A percentile compares a stretch with the other conserved stretches of the same genome.
Evolutionary conservation across 2,888 invertebrate species (phyloP).

Genomic region (Scotopteryx bipunctaria): DNA sequence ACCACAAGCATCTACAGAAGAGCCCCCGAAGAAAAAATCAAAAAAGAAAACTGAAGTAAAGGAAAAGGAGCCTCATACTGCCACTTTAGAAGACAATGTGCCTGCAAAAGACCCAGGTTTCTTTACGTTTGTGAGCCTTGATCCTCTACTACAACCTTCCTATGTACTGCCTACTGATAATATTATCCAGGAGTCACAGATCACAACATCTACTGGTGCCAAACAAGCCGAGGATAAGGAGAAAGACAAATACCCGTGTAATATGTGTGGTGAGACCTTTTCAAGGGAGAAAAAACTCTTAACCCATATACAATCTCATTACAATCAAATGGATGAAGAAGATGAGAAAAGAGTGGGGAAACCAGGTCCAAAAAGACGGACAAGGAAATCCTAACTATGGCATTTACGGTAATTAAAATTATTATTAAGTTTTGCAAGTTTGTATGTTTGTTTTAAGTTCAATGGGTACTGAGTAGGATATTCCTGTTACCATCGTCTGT

Average conservation of each 20-base stretch:
- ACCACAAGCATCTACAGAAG: constrained; percentile 48
- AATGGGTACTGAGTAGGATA: background rate
- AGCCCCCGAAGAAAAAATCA: constrained; percentile 52
- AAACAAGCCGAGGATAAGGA: constrained; percentile 44
- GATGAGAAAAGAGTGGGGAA: constrained; percentile 52
- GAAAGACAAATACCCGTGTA: constrained; percentile 62
- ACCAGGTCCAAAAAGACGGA: constrained; percentile 38
- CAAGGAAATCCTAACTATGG: constrained; percentile 40
- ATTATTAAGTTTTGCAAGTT: constrained; percentile 11
- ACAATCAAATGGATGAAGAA: constrained; percentile 68
- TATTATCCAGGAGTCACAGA: constrained; percentile 76
- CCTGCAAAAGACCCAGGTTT: constrained; percentile 60
- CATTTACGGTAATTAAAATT: constrained; percentile 10
- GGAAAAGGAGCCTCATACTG: constrained; percentile 53
- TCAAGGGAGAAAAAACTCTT: constrained; percentile 72
- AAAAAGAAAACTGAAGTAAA: constrained; percentile 49
- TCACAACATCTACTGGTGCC: constrained; percentile 62
- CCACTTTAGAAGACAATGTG: constrained; percentile 54
- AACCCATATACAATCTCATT: constrained; percentile 72
- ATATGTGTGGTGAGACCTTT: constrained; percentile 69
- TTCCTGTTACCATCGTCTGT: background rate
- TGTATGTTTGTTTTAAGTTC: constrained; percentile 1
- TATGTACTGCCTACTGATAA: constrained; percentile 73
- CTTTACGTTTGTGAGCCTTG: constrained; percentile 76
- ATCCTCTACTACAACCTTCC: constrained; percentile 70